Conservation (phyloP, 2,888 invertebrate genomes). For the Baccha elongata region DNA sequence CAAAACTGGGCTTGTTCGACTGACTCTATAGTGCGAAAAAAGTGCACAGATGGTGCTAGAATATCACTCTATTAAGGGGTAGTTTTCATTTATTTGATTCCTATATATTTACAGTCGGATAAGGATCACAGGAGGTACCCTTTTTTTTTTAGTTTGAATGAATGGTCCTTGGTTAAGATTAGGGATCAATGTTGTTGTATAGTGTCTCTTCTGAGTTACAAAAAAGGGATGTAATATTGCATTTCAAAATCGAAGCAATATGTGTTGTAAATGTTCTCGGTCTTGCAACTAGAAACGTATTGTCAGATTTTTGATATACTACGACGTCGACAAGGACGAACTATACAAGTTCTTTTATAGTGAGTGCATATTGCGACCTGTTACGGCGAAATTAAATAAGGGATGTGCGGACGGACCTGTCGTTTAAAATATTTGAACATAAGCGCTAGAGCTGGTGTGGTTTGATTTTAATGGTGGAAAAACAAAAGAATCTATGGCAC, state of each 20-base stretch:
- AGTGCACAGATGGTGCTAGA: slow-evolving; percentile 76
- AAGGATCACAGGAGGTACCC: slow-evolving; percentile 45
- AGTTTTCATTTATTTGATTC: slow-evolving; percentile 80
- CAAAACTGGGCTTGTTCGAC: slow-evolving; percentile 38
- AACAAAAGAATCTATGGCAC: slow-evolving; percentile 33
- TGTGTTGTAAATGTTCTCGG: slow-evolving; percentile 76
- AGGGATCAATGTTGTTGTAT: slow-evolving; percentile 60
- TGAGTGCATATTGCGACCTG: slow-evolving; percentile 49
- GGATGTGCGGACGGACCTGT: slow-evolving; percentile 30
- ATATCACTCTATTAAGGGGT: slow-evolving; percentile 79
- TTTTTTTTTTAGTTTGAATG: no score
- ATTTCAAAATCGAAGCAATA: slow-evolving; percentile 76
- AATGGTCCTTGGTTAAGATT: slow-evolving; percentile 48
- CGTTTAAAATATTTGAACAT: not conserved
- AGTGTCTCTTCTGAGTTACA: slow-evolving; percentile 23
- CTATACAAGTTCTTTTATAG: slow-evolving; percentile 50
- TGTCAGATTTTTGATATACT: slow-evolving; percentile 74
- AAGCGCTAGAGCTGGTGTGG: slow-evolving; percentile 46
- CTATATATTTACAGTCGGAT: slow-evolving; percentile 75
- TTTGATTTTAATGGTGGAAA: slow-evolving; percentile 52
- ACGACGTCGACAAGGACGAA: not conserved
- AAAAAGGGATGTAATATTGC: slow-evolving; percentile 60
- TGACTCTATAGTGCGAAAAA: slow-evolving; percentile 74
- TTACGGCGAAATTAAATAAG: slow-evolving; percentile 41
- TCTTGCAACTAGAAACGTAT: slow-evolving; percentile 81